Evolutionary conservation across 2,113 vertebrate species (phyloP).

Genomic region (Rhadina sibilatrix): DNA sequence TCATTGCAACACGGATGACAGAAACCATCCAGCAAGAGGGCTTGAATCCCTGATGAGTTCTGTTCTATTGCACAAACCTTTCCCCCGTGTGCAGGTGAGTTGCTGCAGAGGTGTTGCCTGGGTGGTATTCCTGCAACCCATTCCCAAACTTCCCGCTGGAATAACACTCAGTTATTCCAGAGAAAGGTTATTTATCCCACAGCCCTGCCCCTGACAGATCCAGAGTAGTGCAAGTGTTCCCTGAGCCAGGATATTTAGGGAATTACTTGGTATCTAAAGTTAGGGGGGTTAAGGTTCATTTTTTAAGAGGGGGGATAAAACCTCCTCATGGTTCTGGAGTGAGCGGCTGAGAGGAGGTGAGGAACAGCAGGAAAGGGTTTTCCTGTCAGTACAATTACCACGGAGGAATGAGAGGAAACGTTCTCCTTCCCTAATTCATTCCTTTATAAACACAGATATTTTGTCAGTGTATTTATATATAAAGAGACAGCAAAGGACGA

Average conservation of each 20-base stretch:
- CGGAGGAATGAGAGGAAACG: neutral
- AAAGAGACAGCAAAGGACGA: neutral
- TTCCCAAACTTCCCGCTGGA: neutral
- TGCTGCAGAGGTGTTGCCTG: neutral
- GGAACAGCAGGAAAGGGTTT: neutral
- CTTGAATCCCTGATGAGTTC: conserved; percentile 57
- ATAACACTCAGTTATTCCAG: neutral
- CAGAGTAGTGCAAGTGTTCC: neutral
- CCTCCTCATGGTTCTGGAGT: neutral
- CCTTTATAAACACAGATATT: fast-evolving
- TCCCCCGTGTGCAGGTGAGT: neutral
- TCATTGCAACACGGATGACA: conserved; percentile 75
- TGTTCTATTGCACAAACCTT: conserved; percentile 62
- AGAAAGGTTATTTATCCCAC: neutral
- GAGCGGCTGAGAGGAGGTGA: neutral
- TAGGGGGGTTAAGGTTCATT: neutral
- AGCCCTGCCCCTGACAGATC: fast-evolving
- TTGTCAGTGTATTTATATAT: neutral
- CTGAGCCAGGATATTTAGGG: neutral
- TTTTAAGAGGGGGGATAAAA: neutral
- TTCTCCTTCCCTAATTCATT: neutral
- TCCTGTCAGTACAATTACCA: neutral
- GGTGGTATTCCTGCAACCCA: neutral
- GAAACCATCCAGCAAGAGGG: conserved; percentile 68
- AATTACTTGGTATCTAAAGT: neutral